These are phyloP conservation scores for Cotesia congregata DNA, from an alignment of 2,888 invertebrate species.

Conservation along the genomic window DNA sequence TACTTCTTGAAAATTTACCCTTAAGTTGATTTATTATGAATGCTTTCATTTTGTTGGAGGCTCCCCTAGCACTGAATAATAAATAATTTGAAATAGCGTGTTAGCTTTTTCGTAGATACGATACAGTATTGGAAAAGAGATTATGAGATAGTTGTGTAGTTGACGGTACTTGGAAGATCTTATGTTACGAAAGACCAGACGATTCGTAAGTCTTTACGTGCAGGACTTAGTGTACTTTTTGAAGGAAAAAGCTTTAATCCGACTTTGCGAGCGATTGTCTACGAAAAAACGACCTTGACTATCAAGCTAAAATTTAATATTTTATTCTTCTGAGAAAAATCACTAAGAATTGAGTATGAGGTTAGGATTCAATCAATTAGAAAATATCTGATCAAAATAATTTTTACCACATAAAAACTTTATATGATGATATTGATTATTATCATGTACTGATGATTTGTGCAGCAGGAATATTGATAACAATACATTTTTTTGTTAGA, in stretches of 20 bases:
- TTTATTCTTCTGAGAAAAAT: neutral
- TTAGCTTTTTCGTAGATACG: conserved; percentile 2
- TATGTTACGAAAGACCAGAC: conserved; percentile 30
- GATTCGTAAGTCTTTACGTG: conserved; percentile 46
- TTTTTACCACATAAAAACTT: too few relatives aligned
- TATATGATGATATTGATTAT: too few relatives aligned
- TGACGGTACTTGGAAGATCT: conserved; percentile 45
- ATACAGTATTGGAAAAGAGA: conserved; percentile 39
- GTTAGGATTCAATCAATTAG: conserved; percentile 2
- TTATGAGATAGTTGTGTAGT: conserved; percentile 45
- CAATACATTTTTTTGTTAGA: too few relatives aligned
- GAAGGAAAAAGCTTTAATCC: conserved; percentile 48
- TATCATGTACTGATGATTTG: too few relatives aligned
- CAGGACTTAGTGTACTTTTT: conserved; percentile 47
- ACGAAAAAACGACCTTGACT: conserved; percentile 33
- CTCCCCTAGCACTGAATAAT: neutral
- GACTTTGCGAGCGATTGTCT: conserved; percentile 46
- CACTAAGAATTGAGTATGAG: neutral
- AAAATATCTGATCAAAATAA: neutral
- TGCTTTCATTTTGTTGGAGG: neutral
- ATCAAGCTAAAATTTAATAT: conserved; percentile 11
- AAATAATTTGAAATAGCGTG: conserved; percentile 13
- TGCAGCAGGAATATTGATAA: too few relatives aligned
- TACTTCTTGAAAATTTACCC: too few relatives aligned
- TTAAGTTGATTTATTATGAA: conserved; percentile 2